Percentiles rank a stretch among this genome's conserved stretches.
Conservation (phyloP, 1,140 invertebrate species). For the Homalodisca vitripennis region DNA sequence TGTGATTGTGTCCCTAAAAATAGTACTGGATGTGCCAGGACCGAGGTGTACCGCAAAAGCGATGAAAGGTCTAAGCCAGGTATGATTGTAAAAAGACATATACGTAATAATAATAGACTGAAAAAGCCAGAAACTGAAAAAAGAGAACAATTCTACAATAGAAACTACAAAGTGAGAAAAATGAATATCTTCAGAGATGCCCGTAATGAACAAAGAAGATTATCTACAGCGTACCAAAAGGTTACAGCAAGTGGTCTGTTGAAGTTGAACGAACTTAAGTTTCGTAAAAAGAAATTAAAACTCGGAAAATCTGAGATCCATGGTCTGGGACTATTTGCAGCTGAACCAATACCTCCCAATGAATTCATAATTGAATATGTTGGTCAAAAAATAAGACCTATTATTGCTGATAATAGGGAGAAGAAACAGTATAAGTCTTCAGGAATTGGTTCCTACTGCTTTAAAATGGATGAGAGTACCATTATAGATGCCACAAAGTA, state of each 20-base stretch:
- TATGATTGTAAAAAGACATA: no score
- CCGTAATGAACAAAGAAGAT: slow-evolving; percentile 84
- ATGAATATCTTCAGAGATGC: slow-evolving; percentile 83
- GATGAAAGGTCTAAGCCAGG: slow-evolving; percentile 82
- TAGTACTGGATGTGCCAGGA: slow-evolving; percentile 77
- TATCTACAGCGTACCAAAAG: slow-evolving; percentile 83
- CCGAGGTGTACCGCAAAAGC: slow-evolving; percentile 92
- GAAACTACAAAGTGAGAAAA: slow-evolving; percentile 60
- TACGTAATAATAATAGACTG: no score
- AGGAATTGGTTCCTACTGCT: slow-evolving; percentile 97
- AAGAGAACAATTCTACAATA: slow-evolving; percentile 44
- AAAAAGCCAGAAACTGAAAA: no score
- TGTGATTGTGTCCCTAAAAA: slow-evolving; percentile 62
- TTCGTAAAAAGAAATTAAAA: slow-evolving; percentile 95
- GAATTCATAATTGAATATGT: slow-evolving; percentile 99
- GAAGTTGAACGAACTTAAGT: slow-evolving; percentile 96
- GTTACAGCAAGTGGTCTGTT: slow-evolving; percentile 86
- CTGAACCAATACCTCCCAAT: slow-evolving; percentile 96
- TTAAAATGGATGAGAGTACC: slow-evolving; percentile 92
- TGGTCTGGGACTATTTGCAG: slow-evolving; percentile 97
- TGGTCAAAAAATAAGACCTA: slow-evolving; percentile 89
- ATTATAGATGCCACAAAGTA: slow-evolving; percentile 98
- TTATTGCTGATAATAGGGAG: slow-evolving; percentile 91
- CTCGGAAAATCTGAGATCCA: slow-evolving; percentile 97
- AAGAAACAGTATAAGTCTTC: slow-evolving; percentile 90